Evolutionary conservation across 1,140 invertebrate species (phyloP).

Genomic region (Nasonia vitripennis): DNA sequence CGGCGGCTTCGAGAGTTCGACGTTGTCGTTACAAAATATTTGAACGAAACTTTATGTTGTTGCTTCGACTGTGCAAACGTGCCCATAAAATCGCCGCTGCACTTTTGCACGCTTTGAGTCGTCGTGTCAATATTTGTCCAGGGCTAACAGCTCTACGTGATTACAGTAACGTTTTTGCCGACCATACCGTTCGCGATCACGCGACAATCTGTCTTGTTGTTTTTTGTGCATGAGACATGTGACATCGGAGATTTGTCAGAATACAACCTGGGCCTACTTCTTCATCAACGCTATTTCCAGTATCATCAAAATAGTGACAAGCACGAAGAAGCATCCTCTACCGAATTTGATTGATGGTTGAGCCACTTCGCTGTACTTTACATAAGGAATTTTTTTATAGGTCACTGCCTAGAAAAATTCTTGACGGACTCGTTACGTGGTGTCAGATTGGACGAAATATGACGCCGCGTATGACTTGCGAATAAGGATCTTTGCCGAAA

Average conservation of each 20-base stretch:
- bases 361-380: neutral
- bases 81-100: neutral
- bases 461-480: constrained; percentile 12
- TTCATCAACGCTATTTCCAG: too few relatives aligned
- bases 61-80: constrained; percentile 13
- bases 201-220: neutral
- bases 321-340: neutral
- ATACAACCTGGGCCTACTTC: too few relatives aligned
- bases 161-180: neutral
- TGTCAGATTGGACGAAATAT: constrained; percentile 1
- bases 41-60: constrained; percentile 20
- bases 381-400: neutral
- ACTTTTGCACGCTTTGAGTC: neutral
- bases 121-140: constrained; percentile 17
- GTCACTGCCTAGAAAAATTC: neutral
- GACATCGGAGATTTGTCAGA: too few relatives aligned
- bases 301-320: neutral
- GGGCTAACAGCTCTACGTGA: neutral
- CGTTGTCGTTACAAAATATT: constrained; percentile 31
- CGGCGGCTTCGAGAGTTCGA: neutral
- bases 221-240: neutral
- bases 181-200: neutral
- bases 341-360: neutral
- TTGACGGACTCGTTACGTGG: neutral
- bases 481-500: neutral